Evolutionary conservation across 2,888 invertebrate genomes (phyloP), one percentile per base, ranked within the genome.

Genomic region (Argyresthia goedartella): DNA sequence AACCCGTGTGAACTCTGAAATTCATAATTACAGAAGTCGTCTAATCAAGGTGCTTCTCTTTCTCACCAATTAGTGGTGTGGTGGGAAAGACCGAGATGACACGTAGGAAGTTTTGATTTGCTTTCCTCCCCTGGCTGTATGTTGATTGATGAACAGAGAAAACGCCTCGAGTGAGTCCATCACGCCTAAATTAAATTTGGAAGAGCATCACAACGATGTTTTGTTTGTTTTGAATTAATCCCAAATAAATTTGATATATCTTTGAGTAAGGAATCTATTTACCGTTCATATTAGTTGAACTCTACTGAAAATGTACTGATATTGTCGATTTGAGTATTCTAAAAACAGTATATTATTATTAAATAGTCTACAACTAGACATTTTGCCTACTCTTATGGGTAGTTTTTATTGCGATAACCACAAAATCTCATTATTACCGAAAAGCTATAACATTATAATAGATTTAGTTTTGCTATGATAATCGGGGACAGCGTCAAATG

Each of bases 111-210:
- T 77, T 78, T 25, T 25, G 25, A 73, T 73, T 65, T 69, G 72
- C 64, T 69, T 71, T 75, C 70, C 69, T 64, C 70, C 72, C 66
- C 64, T 68, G 73, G 68, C 70, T 66, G 66, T 63, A 62, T 55
- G 71, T 76, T 85, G 85, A 86, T 86, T 86, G 84, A 86, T 86
- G 85, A 80, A 85, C 81, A 80, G 75, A 77, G 84, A 84, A 82
- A 82, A 84, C 85, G 85, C 85, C 85, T 85, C 72, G 69, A 79
- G 79, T 77, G 71, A 74, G 74, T 75, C 78, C 76, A 82, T 82
- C 79, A 81, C 76, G 76, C 77, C 81, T 80, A 82, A 85, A 84
- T 84, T 84, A 75, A 85, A 85, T 85, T 84, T 82, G 54, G 78
- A 69, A 63, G 69, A 66, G 76, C 73, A 77, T 71, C 72, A 76